Conservation (phyloP, 2,888 invertebrate species). For the Cyclophora albipunctata region DNA sequence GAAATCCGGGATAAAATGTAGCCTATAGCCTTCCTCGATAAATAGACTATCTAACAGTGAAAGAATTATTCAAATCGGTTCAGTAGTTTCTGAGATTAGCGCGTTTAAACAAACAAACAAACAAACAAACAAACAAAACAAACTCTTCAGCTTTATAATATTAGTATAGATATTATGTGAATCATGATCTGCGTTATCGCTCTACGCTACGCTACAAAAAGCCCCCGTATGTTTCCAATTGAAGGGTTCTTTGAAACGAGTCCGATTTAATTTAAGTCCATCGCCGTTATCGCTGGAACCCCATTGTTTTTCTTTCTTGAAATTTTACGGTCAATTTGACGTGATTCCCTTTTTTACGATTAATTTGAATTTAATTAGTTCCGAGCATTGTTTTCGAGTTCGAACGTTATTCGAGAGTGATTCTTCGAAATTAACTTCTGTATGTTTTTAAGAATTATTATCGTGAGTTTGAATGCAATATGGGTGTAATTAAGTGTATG, state of each 20-base stretch:
- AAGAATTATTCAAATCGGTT: too few relatives aligned
- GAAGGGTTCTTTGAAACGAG: constrained; percentile 69
- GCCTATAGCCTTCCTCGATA: too few relatives aligned
- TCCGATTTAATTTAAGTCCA: constrained; percentile 72
- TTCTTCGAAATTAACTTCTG: constrained; percentile 13
- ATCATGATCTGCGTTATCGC: too few relatives aligned
- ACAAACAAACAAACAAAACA: too few relatives aligned
- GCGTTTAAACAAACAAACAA: too few relatives aligned
- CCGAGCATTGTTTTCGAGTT: constrained; percentile 38
- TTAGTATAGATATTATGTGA: too few relatives aligned
- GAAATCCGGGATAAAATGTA: too few relatives aligned
- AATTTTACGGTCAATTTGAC: constrained; percentile 75
- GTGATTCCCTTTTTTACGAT: constrained; percentile 66
- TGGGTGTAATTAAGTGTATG: neutral
- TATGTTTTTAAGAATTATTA: constrained; percentile 1
- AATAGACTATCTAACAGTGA: too few relatives aligned
- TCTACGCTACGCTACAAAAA: too few relatives aligned
- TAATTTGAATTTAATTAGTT: constrained; percentile 73
- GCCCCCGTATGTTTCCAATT: constrained; percentile 38
- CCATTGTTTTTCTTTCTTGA: constrained; percentile 74
- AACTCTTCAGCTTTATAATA: too few relatives aligned
- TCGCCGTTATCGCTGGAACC: constrained; percentile 63
- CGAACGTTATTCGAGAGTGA: constrained; percentile 15
- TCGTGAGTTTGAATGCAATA: constrained; percentile 2
- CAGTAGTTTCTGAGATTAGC: too few relatives aligned